Percentiles rank a stretch among this genome's conserved stretches.
phyloP scores from a whole-genome alignment of 2,113 vertebrate genomes.

The Carassius carassius region DNA sequence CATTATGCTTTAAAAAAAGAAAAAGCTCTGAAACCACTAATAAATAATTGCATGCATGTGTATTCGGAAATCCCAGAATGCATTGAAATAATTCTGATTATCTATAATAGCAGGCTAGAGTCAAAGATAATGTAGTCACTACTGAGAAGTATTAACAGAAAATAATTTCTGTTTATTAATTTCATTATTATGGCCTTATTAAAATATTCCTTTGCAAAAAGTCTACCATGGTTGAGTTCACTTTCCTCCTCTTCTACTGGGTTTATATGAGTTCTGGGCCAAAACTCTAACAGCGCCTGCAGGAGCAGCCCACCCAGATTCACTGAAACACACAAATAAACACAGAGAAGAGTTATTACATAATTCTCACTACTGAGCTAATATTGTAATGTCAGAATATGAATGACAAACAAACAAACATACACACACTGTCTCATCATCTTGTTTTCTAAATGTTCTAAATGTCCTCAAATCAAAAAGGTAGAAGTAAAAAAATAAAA shows the following conservation, averaged over 20 bases:
- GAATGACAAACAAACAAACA: neutral
- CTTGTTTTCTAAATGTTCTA: neutral
- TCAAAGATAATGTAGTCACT: neutral
- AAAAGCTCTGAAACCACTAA: neutral
- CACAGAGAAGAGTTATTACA: neutral
- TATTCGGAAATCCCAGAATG: neutral
- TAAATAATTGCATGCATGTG: neutral
- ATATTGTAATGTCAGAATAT: neutral
- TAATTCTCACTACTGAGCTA: neutral
- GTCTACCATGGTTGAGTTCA: conserved; percentile 81
- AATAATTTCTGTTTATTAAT: too few species aligned
- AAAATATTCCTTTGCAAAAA: neutral
- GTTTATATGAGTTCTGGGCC: conserved; percentile 96
- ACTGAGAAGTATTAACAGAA: neutral
- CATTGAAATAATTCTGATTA: neutral
- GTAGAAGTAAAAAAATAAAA: neutral
- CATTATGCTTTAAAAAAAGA: too few species aligned
- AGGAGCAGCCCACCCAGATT: conserved; percentile 95
- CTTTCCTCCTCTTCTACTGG: conserved; percentile 98
- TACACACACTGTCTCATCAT: neutral
- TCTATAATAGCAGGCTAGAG: neutral
- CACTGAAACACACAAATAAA: conserved; percentile 71
- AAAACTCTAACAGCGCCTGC: conserved; percentile 94
- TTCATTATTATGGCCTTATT: neutral
- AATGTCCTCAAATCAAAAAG: neutral